Base-by-base conservation (phyloP, 2,797 vertebrate species). In the Scarus forsteni region DNA sequence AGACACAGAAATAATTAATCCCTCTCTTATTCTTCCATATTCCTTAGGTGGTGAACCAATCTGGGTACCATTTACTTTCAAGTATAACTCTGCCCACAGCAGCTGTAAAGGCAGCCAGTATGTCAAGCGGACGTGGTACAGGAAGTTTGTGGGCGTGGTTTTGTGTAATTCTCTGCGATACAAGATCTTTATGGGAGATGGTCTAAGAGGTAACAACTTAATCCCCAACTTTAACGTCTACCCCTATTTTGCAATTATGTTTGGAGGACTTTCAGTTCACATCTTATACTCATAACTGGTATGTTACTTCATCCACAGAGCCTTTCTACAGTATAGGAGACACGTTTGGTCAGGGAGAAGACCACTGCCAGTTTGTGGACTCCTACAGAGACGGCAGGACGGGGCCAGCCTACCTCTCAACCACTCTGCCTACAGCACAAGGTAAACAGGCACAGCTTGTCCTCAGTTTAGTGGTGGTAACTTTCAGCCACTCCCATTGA, bases 331-430 rank as follows among this genome's bases (percentile, higher is more conserved):
- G 96, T 85, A 93, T 99, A 63, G 97, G 96, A 59, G 98, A 99
- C 75, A 96, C 96, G 59, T 95, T 95, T 89, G 98, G 98, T 57
- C 93, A 96, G 84, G 97, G 98, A 0, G 98, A 99, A 77, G 98
- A 99, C 90, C 98, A 99, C 70, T 99, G 98, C 84, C 98, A 99
- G 70, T 99, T 99, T 92, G 98, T 99, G 83, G 98, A 99, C 92
- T 99, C 98, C 13, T 95, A 99, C 85, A 89, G 96, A 75, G 97
- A 98, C 0, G 98, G 98, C 86, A 96, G 97, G 90, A 99, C 98
- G 0, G 98, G 97, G 68, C 96, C 97, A 14, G 92, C 94, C 65
- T 92, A 94, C 0, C 94, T 97, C 1, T 88, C 96, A 51, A 93
- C 93, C 80, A 91, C 89, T 69, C 89, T 99, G 77, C 97, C 97